Base-by-base conservation (phyloP, 2,888 invertebrate species). In the Andrena minutula region DNA sequence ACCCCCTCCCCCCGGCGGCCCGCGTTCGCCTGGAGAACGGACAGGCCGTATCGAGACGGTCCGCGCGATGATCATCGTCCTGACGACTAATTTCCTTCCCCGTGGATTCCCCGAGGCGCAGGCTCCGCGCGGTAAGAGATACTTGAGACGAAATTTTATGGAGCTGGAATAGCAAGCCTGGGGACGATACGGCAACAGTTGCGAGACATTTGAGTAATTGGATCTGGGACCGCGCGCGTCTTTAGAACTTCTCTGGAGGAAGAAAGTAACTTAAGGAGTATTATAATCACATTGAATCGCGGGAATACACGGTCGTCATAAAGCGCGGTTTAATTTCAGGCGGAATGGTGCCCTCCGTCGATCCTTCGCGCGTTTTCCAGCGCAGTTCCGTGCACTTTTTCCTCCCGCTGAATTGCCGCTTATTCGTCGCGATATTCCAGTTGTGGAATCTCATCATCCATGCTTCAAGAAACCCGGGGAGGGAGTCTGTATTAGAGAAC, bases 1-100 rank as follows among this genome's bases (percentile, higher is more conserved):
- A n/a, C n/a, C n/a, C n/a, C n/a, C n/a, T n/a, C n/a, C 20, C 5
- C 20, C 8, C 1, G 20, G 53, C 30, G n/a, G 51, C 47, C 28
- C 49, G 53, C 70, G 64, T 56, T 70, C 72, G 76, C 70, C 28
- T 61, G 53, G 35, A 26, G 51, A 63, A 66, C 30, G 60, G 32
- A 49, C 49, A 35, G 28, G 23, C 28, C 49, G 32, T 51, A 65
- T 65, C 65, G 75, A 58, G n/a, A 26, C 58, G 49, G 23, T 10
- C 30, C 58, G 20, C 58, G 20, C 71, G 10, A 23, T 56, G 74
- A 77, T 83, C 65, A 77, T 72, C 69, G 20, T 66, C 47, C 63
- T 7, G 47, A 32, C 56, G 64, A 66, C 82, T 82, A 77, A 85
- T 85, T 85, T 68, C 32, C 60, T 41, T 47, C 71, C 61, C 49